A percentile compares a stretch with the other conserved stretches of the same genome.
phyloP scores from a whole-genome alignment of 2,113 vertebrate genomes.

The Nerophis lumbriciformis region DNA sequence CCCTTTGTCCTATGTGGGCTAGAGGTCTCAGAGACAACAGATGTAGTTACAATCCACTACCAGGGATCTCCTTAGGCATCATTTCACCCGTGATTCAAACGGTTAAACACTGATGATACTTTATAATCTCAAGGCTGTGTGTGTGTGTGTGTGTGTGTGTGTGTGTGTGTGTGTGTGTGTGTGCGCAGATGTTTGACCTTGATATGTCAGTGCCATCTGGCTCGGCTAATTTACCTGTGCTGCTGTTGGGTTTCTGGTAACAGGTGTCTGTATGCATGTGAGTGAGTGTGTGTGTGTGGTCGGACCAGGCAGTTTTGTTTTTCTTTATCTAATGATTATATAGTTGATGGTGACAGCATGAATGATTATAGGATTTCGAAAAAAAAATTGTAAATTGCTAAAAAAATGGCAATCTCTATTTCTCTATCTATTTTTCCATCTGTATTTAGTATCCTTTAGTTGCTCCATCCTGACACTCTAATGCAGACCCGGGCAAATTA shows the following conservation, averaged over 20 bases:
- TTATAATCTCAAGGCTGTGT: too few species aligned
- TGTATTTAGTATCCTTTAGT: too few species aligned
- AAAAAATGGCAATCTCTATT: too few species aligned
- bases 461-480: too few species aligned
- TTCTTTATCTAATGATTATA: background rate
- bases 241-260: background rate
- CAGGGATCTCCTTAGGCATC: constrained; percentile 5
- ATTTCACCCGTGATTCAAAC: background rate
- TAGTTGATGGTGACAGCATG: too few species aligned
- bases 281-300: background rate
- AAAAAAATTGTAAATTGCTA: too few species aligned
- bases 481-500: too few species aligned
- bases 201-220: constrained; percentile 8
- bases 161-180: background rate
- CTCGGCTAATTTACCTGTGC: constrained; percentile 3
- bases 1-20: constrained; percentile 45
- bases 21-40: constrained; percentile 19
- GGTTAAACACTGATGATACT: background rate
- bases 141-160: too few species aligned
- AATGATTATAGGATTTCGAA: too few species aligned
- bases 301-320: too few species aligned
- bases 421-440: too few species aligned
- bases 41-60: constrained; percentile 24
- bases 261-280: background rate
- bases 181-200: background rate